These are phyloP conservation scores for Melitaea athalia DNA, from an alignment of 2,888 invertebrate species.

Conservation along the genomic window DNA sequence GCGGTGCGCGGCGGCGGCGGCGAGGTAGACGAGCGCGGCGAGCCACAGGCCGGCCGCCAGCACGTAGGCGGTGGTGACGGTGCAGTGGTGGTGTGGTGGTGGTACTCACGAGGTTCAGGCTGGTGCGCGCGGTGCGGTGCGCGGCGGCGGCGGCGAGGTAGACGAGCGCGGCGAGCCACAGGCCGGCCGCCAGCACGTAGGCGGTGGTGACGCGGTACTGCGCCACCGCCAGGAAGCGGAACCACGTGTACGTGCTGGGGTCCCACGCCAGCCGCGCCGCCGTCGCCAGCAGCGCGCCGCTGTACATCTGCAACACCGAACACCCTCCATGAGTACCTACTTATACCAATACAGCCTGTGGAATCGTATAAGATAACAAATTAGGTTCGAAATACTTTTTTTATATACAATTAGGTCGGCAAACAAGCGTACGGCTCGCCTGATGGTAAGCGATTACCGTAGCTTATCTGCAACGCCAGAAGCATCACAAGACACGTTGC, in stretches of 20 bases:
- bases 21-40: conserved; percentile 71
- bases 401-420: no score
- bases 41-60: conserved; percentile 71
- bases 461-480: no score
- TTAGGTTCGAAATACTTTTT: no score
- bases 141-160: conserved; percentile 64
- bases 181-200: conserved; percentile 70
- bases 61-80: conserved; percentile 70
- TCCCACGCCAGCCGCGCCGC: conserved; percentile 79
- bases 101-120: conserved; percentile 30
- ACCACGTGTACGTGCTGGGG: conserved; percentile 78
- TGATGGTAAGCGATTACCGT: no score
- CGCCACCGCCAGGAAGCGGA: conserved; percentile 74
- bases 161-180: conserved; percentile 73
- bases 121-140: conserved; percentile 28
- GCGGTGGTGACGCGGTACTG: conserved; percentile 76
- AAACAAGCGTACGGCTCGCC: no score
- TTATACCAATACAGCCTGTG: not conserved
- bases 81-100: no score
- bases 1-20: conserved; percentile 54
- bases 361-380: not conserved
- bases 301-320: conserved; percentile 67
- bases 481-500: no score
- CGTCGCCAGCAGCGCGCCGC: conserved; percentile 77
- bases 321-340: not conserved